phyloP scores from a whole-genome alignment of 2,113 vertebrate genomes.

The Rhinichthys klamathensis region DNA sequence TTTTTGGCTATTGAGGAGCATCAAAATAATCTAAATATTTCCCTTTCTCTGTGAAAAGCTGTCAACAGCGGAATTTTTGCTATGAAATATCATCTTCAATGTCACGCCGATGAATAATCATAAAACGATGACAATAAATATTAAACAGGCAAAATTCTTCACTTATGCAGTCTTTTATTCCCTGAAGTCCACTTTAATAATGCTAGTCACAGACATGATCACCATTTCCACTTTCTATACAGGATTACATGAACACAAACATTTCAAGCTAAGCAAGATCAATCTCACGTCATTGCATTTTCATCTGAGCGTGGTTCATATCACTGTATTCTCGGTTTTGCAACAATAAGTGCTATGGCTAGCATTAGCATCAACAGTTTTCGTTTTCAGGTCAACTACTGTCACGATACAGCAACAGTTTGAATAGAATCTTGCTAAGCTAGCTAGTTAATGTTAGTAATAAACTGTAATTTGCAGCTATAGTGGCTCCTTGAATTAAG shows the following conservation, averaged over 20 bases:
- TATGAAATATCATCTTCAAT: constrained; percentile 21
- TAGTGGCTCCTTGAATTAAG: background rate
- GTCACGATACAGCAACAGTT: background rate
- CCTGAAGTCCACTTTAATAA: background rate
- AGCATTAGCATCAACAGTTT: background rate
- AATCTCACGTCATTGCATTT: background rate
- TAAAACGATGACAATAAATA: background rate
- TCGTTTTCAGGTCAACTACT: background rate
- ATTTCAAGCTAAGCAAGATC: background rate
- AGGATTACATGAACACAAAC: background rate
- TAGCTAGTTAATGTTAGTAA: background rate
- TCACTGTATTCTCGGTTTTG: background rate
- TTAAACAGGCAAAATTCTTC: background rate
- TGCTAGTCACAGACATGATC: background rate
- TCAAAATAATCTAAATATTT: constrained; percentile 33
- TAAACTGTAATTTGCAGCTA: background rate
- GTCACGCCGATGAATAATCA: background rate
- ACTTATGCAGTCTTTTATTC: background rate
- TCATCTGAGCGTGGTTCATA: background rate
- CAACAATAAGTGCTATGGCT: background rate
- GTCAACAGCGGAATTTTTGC: background rate
- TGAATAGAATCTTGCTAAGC: background rate
- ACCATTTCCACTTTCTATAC: background rate
- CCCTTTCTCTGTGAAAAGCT: background rate
- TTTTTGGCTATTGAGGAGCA: constrained; percentile 22